Base-by-base conservation (phyloP, 30 jellyfish, hydroid and myxozoan species). In the Catostylus mosaicus region DNA sequence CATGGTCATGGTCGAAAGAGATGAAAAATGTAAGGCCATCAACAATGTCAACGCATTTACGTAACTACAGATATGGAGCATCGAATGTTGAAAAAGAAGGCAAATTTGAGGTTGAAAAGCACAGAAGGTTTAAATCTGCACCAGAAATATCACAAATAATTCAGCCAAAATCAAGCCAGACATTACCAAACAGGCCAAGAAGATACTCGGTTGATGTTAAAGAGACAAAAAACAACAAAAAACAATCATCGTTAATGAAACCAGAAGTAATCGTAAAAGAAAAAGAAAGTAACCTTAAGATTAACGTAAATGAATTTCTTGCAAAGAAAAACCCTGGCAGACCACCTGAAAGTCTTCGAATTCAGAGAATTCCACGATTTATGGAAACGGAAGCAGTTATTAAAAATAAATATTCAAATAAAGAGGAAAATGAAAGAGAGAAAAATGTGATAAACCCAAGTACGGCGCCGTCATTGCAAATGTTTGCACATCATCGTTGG, bases 331-430 rank as follows among this genome's bases (percentile, higher is more conserved):
- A 82, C 78, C 92, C 92, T 7, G 59, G 38, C n/a, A 61, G 34
- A 59, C 92, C 92, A 40, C 92, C 92, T 1, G 73, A 60, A 1
- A 82, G 92, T 45, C 57, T 82, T 16, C 23, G 92, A 37, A 14
- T 82, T 18, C 45, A 82, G 48, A 70, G 19, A 26, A 31, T 0
- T 12, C 50, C 57, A 18, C 72, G 34, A 30, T 30, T 67, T 16
- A 74, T 19, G 33, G 83, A 33, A 32, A 46, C 52, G 0, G 69
- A 38, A 31, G 37, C 80, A 2, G 23, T 50, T 16, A 34, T 37
- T 23, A 34, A 11, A 10, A 62, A 47, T 1, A 79, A 48, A 64
- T 64, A 79, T 33, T 14, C 20, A 18, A 46, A 16, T n/a, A 65
- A 26, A 1, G 50, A 38, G 61, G 89, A 66, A 46, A 45, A 29